A percentile compares a stretch with the other conserved stretches of the same genome.
Conservation (phyloP, 2,113 vertebrate genomes). For the Grantiella picta region DNA sequence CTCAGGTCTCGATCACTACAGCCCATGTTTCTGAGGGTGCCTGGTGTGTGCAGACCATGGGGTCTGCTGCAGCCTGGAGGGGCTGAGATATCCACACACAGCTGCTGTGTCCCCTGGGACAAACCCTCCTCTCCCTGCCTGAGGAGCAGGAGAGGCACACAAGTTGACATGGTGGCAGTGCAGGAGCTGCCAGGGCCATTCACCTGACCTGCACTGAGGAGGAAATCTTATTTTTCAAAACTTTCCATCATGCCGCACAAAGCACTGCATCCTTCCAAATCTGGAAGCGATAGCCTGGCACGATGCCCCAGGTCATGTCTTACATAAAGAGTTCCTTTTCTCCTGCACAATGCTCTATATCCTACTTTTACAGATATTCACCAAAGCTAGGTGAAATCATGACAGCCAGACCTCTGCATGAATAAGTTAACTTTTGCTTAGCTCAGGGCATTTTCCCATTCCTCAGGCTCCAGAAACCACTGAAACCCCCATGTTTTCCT, state of each 20-base stretch:
- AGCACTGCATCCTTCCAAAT: not conserved
- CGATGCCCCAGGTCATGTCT: not conserved
- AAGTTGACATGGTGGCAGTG: rapidly evolving
- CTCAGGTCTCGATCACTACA: not conserved
- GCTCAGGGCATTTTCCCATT: not conserved
- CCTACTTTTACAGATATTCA: not conserved
- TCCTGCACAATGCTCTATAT: not conserved
- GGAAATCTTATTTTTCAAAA: not conserved
- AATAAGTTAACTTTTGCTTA: not conserved
- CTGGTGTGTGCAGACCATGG: not conserved
- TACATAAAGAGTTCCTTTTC: not conserved
- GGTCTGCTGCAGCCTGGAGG: not conserved
- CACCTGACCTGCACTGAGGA: rapidly evolving
- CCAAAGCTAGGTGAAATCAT: not conserved
- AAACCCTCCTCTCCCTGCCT: not conserved
- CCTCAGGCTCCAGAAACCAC: not conserved
- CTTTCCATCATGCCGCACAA: not conserved
- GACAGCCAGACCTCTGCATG: not conserved
- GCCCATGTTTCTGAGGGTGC: not conserved
- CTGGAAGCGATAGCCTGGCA: not conserved
- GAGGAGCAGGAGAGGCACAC: not conserved
- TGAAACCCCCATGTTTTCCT: not conserved
- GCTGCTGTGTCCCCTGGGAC: not conserved
- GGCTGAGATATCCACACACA: not conserved
- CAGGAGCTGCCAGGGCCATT: not conserved